Conservation (phyloP, 2,888 invertebrate genomes). For the Herminia tarsipennalis region DNA sequence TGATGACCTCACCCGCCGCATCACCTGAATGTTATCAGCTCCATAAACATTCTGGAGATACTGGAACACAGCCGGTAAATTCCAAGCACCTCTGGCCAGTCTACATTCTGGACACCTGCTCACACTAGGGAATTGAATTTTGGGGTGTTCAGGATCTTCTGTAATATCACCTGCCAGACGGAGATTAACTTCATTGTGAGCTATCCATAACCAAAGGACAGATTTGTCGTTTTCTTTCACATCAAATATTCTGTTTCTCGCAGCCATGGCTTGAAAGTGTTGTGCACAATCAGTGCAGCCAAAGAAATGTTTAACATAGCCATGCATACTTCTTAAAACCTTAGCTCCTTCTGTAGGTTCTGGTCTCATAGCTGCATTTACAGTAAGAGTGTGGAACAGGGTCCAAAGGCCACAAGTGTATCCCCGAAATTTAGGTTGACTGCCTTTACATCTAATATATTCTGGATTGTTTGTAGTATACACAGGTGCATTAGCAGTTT, state of each 20-base stretch:
- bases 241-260: conserved; percentile 88
- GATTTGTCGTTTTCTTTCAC: conserved; percentile 90
- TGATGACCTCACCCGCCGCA: conserved; percentile 50
- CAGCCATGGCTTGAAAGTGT: conserved; percentile 96
- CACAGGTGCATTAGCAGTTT: conserved; percentile 83
- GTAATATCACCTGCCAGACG: conserved; percentile 93
- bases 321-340: conserved; percentile 93
- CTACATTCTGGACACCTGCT: conserved; percentile 89
- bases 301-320: conserved; percentile 96
- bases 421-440: conserved; percentile 90
- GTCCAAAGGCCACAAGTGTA: conserved; percentile 98
- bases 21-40: conserved; percentile 57
- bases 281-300: conserved; percentile 96
- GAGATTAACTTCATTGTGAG: conserved; percentile 97
- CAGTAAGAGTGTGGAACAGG: conserved; percentile 96
- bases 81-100: conserved; percentile 85
- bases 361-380: conserved; percentile 87
- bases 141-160: conserved; percentile 96
- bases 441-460: conserved; percentile 94
- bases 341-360: conserved; percentile 85
- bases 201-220: conserved; percentile 96
- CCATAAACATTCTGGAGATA: conserved; percentile 86
- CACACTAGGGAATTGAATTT: conserved; percentile 93
- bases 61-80: conserved; percentile 86
- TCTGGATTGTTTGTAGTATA: conserved; percentile 78